phyloP scores from a whole-genome alignment of 92 coral and sea anemone genomes.

The Actinostola sp. region DNA sequence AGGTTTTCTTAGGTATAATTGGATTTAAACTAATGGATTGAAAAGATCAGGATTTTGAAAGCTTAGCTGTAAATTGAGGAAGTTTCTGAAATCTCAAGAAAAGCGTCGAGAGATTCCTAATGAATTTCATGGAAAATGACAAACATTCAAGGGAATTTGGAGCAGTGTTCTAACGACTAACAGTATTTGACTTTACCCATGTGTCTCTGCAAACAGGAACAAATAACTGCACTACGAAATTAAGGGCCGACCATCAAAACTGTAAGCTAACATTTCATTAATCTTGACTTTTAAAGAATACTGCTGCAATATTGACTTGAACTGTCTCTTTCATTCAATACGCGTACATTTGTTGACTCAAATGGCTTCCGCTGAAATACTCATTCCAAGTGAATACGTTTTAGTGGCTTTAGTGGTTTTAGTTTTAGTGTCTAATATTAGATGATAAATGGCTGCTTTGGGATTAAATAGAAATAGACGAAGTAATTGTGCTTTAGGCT shows the following conservation, averaged over 20 bases:
- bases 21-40: no score
- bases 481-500: no score
- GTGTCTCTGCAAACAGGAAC: not conserved
- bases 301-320: slow-evolving; percentile 4
- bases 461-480: no score
- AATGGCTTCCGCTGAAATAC: no score
- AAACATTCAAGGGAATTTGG: not conserved
- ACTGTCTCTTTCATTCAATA: slow-evolving; percentile 6
- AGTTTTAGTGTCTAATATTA: no score
- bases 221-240: slow-evolving; percentile 9
- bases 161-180: not conserved
- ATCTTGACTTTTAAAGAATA: not conserved
- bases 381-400: no score
- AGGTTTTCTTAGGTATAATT: no score
- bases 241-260: not conserved
- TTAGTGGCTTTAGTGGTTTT: no score
- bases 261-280: slow-evolving; percentile 5
- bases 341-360: not conserved
- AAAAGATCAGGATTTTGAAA: no score
- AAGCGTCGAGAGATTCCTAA: not conserved
- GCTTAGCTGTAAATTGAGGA: no score
- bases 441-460: no score
- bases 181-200: not conserved
- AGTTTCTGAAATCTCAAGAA: no score
- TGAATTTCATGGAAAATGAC: not conserved